Evolutionary conservation across 2,113 vertebrate species (phyloP), one percentile per base, ranked within the genome.

Genomic region (Prinia subflava): DNA sequence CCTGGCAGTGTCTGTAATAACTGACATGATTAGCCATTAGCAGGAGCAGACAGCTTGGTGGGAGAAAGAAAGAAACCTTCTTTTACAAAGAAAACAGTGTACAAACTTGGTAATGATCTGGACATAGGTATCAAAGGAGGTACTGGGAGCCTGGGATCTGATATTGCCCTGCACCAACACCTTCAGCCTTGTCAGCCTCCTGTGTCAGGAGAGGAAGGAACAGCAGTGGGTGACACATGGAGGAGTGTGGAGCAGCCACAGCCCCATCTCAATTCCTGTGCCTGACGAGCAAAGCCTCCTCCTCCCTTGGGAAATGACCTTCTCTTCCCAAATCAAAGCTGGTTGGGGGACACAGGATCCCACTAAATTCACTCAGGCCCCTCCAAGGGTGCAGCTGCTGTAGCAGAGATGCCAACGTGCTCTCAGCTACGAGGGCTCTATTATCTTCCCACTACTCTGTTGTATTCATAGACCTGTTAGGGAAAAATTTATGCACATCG

Each of bases 11-110:
- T 42, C 81, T 39, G 76, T 74, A 82, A 70, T 90, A 91, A 79
- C 67, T 88, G 90, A 81, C 85, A 46, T 87, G 81, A 92, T 96
- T 83, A 92, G 78, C 87, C 18, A 30, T 94, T 94, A 95, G 56
- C 60, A 3, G 89, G 49, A 65, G 55, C 71, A 49, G 62, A 3
- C 33, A 33, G 24, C 55, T 74, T 68, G 24, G 30, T 47, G 93
- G 53, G 85, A 73, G 37, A 52, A 39, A 84, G n/a, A n/a, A n/a
- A n/a, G n/a, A n/a, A n/a, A n/a, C n/a, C n/a, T n/a, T n/a, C n/a
- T n/a, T n/a, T n/a, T 6, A n/a, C 59, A 68, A 41, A 70, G 87
- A 47, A 87, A 70, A 59, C 73, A 67, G 73, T 52, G 87, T 33
- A 69, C 68, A 93, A 62, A 69, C 37, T 73, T 31, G 28, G 33